phyloP scores from a whole-genome alignment of 2,888 invertebrate species.

The Bembecia ichneumoniformis region DNA sequence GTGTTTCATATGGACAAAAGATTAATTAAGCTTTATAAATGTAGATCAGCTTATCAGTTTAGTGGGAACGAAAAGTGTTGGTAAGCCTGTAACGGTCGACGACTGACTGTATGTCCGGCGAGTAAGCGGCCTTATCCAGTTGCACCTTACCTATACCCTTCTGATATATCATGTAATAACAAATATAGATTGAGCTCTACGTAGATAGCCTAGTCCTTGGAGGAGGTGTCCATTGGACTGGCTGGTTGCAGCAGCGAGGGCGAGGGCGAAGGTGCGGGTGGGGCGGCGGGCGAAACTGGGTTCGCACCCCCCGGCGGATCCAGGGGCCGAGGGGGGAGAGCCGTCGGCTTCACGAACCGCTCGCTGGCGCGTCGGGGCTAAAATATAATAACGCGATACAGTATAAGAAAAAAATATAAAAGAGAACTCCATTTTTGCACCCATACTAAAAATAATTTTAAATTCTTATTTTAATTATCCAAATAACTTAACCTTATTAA shows the following conservation, averaged over 20 bases:
- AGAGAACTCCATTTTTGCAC: neutral
- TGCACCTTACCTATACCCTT: neutral
- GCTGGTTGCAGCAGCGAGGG: slow-evolving; percentile 71
- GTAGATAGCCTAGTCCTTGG: slow-evolving; percentile 62
- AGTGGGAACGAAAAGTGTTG: too few relatives aligned
- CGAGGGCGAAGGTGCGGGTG: slow-evolving; percentile 14
- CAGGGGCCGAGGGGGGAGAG: slow-evolving; percentile 56
- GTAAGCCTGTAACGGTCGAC: too few relatives aligned
- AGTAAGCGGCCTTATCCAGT: neutral
- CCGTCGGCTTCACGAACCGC: slow-evolving; percentile 88
- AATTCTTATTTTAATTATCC: too few relatives aligned
- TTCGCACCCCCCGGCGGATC: slow-evolving; percentile 13
- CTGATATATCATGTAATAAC: neutral
- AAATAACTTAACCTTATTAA: too few relatives aligned
- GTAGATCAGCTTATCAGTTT: too few relatives aligned
- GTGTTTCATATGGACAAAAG: too few relatives aligned
- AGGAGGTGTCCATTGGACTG: slow-evolving; percentile 83
- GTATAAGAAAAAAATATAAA: neutral
- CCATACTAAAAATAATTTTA: neutral
- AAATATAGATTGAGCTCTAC: neutral
- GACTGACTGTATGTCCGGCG: neutral
- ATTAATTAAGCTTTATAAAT: too few relatives aligned
- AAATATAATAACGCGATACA: slow-evolving; percentile 25
- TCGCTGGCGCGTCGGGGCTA: slow-evolving; percentile 81
- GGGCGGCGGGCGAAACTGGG: slow-evolving; percentile 13